A percentile compares a stretch with the other conserved stretches of the same genome.
phyloP scores from a whole-genome alignment of 2,797 vertebrate species.

The Acestrorhynchus altus region DNA sequence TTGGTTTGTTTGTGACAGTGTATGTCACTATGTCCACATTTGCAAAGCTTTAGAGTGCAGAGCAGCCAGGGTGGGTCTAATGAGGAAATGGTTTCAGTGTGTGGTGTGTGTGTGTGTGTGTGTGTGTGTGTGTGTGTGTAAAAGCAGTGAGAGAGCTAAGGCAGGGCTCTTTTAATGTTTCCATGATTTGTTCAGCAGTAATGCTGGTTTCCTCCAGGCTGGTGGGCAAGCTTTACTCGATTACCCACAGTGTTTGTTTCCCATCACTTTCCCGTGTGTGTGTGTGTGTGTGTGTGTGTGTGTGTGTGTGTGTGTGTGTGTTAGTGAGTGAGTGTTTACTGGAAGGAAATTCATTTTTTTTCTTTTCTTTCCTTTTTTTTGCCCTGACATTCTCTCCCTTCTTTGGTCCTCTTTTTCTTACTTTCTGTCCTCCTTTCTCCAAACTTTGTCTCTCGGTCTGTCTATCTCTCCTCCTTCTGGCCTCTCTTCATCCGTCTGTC shows the following conservation, averaged over 20 bases:
- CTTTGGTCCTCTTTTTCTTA: slow-evolving; percentile 12
- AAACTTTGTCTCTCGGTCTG: slow-evolving; percentile 55
- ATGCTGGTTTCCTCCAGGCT: slow-evolving; percentile 61
- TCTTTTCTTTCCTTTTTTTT: neutral
- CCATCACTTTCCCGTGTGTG: slow-evolving; percentile 44
- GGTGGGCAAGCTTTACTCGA: slow-evolving; percentile 49
- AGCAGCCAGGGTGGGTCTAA: neutral
- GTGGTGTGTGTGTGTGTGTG: slow-evolving; percentile 52
- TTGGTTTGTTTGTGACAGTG: no score
- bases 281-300: slow-evolving; percentile 51
- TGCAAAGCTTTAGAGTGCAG: neutral
- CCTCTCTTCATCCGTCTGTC: slow-evolving; percentile 26
- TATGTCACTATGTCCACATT: no score
- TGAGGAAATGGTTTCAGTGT: slow-evolving; percentile 47
- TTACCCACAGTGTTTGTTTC: slow-evolving; percentile 24
- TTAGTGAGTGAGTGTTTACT: neutral
- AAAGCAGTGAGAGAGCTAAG: slow-evolving; percentile 16
- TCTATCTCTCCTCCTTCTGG: slow-evolving; percentile 58
- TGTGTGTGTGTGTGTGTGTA: slow-evolving; percentile 22
- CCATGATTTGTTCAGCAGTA: slow-evolving; percentile 72
- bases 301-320: slow-evolving; percentile 48
- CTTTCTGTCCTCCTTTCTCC: slow-evolving; percentile 55
- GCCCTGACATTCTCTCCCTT: neutral
- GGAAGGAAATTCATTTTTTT: neutral
- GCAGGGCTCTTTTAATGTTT: slow-evolving; percentile 55